These are phyloP conservation scores for Dryas iulia DNA, from an alignment of 1,140 invertebrate species.

Conservation along the genomic window DNA sequence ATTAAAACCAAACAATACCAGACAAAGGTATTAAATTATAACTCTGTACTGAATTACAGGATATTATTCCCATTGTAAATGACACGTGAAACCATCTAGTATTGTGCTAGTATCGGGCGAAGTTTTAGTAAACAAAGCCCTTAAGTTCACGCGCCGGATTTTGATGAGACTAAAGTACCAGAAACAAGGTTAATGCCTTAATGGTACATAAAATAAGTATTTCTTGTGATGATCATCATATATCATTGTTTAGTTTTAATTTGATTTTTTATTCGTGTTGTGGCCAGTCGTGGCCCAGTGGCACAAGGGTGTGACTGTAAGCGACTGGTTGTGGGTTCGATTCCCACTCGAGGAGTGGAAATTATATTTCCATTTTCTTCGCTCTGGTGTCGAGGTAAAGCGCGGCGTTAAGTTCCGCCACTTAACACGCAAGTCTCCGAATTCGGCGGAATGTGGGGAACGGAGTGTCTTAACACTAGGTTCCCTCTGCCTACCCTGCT, in stretches of 20 bases:
- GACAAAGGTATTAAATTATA: not conserved
- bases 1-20: not conserved
- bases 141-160: constrained; percentile 38
- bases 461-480: too few species aligned
- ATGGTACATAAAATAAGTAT: constrained; percentile 35
- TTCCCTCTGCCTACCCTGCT: too few species aligned
- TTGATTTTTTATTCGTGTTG: too few species aligned
- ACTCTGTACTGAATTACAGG: not conserved
- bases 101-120: constrained; percentile 7
- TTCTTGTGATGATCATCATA: constrained; percentile 7
- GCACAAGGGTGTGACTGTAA: too few species aligned
- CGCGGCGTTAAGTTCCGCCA: too few species aligned
- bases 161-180: constrained; percentile 3
- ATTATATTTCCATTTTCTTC: too few species aligned
- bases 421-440: too few species aligned
- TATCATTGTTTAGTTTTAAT: not conserved
- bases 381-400: too few species aligned
- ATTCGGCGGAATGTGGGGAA: too few species aligned
- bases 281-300: too few species aligned
- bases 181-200: constrained; percentile 36
- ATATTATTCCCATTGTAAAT: not conserved
- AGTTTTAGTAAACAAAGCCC: constrained; percentile 33
- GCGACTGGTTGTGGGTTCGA: too few species aligned
- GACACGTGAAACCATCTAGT: not conserved
- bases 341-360: too few species aligned